Evolutionary conservation across 2,888 invertebrate genomes (phyloP), one percentile per base, ranked within the genome.

Genomic region (Drosophila quinaria): DNA sequence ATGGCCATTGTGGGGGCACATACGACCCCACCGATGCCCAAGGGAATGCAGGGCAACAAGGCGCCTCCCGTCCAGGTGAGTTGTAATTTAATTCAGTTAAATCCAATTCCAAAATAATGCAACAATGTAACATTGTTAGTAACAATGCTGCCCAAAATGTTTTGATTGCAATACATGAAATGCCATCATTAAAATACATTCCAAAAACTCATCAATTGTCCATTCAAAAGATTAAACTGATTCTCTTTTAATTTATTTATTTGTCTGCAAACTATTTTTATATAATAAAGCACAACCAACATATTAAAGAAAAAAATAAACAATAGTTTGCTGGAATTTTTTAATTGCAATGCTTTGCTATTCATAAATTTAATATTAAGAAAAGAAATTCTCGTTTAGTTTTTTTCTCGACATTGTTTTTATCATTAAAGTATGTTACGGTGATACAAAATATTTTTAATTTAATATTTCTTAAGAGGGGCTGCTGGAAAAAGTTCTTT

Each of bases 1-100:
- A 94, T 99, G 92, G 97, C 99, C 86, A 97, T 99, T 91, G 98
- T 99, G 87, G 99, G 99, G 88, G 97, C 97, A 33, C 95, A 96
- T 80, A 96, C 97, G 77, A 94, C 93, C 69, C 93, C 95, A 84
- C 94, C 94, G 13, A 89, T 89, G 65, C 91, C 88, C 56, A 89
- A 95, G 62, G 95, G 95, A 50, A 94, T 95, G 87, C 93, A 95
- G 76, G 91, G 91, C 35, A 91, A 90, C 74, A 92, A 97, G 81
- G 95, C 95, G 75, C 95, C 95, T 86, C 95, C 96, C 42, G 96
- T 97, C 60, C 97, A 97, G 95, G 97, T 97, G 92, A 92, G 86
- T 88, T 46, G 2, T 22, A 55, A 35, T 4, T 25, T 3, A 13
- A 37, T 25, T 29, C 11, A 17, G 13, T 22, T 4, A 19, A 15